Evolutionary conservation across 1,140 invertebrate genomes (phyloP), one percentile per base, ranked within the genome.

Genomic region (Dendroctonus valens): DNA sequence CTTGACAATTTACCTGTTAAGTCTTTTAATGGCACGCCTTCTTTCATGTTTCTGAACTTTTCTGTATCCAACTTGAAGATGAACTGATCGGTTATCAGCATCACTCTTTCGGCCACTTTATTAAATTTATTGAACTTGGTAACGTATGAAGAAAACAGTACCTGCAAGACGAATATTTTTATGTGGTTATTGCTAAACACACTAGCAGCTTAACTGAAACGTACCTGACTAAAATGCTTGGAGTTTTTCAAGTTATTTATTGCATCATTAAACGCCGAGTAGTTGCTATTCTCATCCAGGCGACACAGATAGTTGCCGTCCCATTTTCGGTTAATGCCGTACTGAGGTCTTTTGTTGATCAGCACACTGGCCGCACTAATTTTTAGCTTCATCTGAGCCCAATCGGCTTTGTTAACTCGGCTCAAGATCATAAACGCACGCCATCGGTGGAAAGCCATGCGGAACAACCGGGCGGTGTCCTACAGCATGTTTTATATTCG

Each of bases 21-120:
- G 84, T 72, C 69, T 26, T 59, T 70, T 6, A 78, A 55, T 5
- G 67, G 68, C n/a, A 75, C 70, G 8, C 89, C 89, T 71, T 92
- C 89, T 74, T 90, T 92, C 83, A 98, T 86, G 39, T 87, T 86
- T 74, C 92, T 94, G 77, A 97, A 98, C 68, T 90, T 93, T 46
- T 83, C 84, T 37, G 82, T 83, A 69, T 98, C 94, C 68, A 98
- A 81, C 79, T 98, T 98, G 78, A 92, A 96, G 67, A 99, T 87
- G 37, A 84, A 85, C 6, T 86, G 83, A 71, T 97, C 94, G 0
- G 96, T 98, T 48, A 99, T 81, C 7, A 97, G 82, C 52, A 98
- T 78, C 5, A 91, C 92, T 52, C 96, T 83, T 74, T 97, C 92
- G 0, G 93, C 89, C 88, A 78, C 88, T 81, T 98, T 97, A 79